These are phyloP conservation scores for Sebastes cheni DNA, from an alignment of 2,797 vertebrate genomes.

Conservation along the genomic window DNA sequence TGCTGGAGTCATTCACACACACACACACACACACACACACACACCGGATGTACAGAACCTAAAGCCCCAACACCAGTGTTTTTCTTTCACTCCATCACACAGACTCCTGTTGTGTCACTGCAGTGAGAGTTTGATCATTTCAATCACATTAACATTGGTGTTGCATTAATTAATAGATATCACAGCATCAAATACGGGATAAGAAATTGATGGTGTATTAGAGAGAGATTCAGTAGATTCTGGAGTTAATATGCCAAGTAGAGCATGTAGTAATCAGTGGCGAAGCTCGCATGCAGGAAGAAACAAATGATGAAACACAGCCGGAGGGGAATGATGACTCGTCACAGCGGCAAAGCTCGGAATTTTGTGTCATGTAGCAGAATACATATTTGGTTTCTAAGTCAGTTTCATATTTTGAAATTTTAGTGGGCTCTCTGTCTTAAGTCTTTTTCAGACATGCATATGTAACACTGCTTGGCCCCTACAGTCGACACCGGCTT, in stretches of 20 bases:
- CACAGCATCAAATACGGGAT: constrained; percentile 38
- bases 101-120: background rate
- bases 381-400: constrained; percentile 22
- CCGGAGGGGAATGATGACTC: constrained; percentile 29
- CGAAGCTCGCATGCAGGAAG: constrained; percentile 42
- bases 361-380: constrained; percentile 10
- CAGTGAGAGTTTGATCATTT: constrained; percentile 5
- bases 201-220: constrained; percentile 43
- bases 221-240: constrained; percentile 43
- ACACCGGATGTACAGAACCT: constrained; percentile 36
- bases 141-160: constrained; percentile 8
- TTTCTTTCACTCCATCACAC: background rate
- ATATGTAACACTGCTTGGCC: background rate
- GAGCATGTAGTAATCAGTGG: constrained; percentile 62
- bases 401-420: background rate
- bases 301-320: constrained; percentile 55
- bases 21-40: background rate
- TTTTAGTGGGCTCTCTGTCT: background rate
- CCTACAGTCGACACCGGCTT: background rate
- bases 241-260: constrained; percentile 66
- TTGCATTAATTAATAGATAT: constrained; percentile 35
- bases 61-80: background rate
- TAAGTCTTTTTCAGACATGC: background rate
- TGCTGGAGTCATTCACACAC: constrained; percentile 14
- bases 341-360: constrained; percentile 13